A percentile compares a stretch with the other conserved stretches of the same genome.
Evolutionary conservation across 2,797 vertebrate species (phyloP).

Genomic region (Chanos chanos): DNA sequence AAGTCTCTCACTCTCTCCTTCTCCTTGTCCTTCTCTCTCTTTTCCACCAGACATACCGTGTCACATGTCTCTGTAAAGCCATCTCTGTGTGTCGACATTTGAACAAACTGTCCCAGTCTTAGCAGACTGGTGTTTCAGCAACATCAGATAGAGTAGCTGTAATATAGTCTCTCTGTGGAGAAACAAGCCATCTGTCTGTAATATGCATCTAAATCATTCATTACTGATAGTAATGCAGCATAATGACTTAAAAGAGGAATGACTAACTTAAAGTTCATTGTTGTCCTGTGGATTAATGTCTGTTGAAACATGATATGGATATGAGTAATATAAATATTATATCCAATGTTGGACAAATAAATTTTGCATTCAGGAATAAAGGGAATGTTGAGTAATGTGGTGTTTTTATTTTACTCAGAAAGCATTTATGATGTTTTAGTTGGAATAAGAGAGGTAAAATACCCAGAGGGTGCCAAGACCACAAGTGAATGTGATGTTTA

Average conservation of each 20-base stretch:
- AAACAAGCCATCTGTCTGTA: neutral
- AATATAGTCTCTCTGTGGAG: neutral
- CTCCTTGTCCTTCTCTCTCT: too few species aligned
- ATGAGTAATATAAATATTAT: too few species aligned
- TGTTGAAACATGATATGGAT: neutral
- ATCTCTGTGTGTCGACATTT: neutral
- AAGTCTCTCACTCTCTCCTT: too few species aligned
- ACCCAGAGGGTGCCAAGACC: too few species aligned
- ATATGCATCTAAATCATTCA: neutral
- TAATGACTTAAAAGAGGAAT: constrained; percentile 16
- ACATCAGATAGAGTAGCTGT: too few species aligned
- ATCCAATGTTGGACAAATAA: neutral
- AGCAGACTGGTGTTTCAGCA: too few species aligned
- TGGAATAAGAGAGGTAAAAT: too few species aligned
- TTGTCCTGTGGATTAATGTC: constrained; percentile 8
- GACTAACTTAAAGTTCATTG: neutral
- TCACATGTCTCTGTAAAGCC: neutral
- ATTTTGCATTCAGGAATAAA: constrained; percentile 16
- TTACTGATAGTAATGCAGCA: constrained; percentile 7
- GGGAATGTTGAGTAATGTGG: neutral
- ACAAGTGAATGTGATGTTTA: too few species aligned
- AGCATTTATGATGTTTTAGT: neutral
- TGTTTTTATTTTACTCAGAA: neutral
- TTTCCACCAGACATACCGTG: too few species aligned
- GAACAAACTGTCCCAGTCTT: too few species aligned